Evolutionary conservation across 2,113 vertebrate genomes (phyloP), one percentile per base, ranked within the genome.

Genomic region (human): DNA sequence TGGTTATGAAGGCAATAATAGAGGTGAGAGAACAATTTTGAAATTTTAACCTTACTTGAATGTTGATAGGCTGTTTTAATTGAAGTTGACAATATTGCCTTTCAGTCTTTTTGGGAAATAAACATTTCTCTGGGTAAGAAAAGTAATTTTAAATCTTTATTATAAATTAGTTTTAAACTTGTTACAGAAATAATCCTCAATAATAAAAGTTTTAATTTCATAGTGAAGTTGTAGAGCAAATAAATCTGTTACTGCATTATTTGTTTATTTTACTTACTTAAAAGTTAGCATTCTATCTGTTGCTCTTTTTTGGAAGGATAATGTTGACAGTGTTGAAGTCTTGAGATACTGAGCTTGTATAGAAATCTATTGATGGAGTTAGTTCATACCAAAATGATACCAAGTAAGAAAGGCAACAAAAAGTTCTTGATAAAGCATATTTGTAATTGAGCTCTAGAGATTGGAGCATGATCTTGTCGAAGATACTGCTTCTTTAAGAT

Each of bases 1-100:
- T 99, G 97, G 99, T 99, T 96, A 99, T 99, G 99, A 99, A 99
- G 98, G 99, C 99, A 97, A 99, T 99, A 97, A 99, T 99, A 98
- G 99, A 99, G 99, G 99, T 99, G 98, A 99, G 98, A 96, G 61
- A 91, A 89, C 64, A 96, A 27, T 93, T 97, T 84, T 87, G 59
- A 97, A 83, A 90, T 92, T 86, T 79, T 94, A 64, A 93, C 76
- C 23, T 94, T 96, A 61, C 13, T 92, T 88, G 35, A 93, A 38
- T 88, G 22, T 83, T 88, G 18, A 80, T 86, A 94, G 35, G 35
- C 55, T 89, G 3, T 91, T 89, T 85, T 95, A 82, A 94, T 76
- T 89, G 30, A 84, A 66, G 23, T 52, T 96, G 16, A 92, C 48
- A 89, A 43, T 82, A 75, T 92, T 93, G 45, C 66, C 23, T 88